Evolutionary conservation across 2,113 vertebrate species (phyloP).

Genomic region (Myrmecophaga tridactyla): DNA sequence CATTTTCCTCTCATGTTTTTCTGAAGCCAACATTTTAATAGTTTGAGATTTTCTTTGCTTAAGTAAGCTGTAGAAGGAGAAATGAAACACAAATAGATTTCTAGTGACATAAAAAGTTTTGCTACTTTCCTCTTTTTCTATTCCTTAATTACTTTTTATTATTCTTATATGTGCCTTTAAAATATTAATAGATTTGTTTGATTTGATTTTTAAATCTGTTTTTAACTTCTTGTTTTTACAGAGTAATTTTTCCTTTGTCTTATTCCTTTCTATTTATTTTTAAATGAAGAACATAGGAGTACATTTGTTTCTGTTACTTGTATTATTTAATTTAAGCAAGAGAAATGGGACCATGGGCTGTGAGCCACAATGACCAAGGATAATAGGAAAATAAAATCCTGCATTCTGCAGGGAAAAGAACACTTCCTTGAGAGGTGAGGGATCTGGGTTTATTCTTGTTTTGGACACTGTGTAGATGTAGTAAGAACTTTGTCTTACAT

Average conservation of each 20-base stretch:
- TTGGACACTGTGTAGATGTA: background rate
- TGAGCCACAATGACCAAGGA: background rate
- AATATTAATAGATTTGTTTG: background rate
- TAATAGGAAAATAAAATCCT: background rate
- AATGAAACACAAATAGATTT: background rate
- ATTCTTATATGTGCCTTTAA: background rate
- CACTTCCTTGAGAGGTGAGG: background rate
- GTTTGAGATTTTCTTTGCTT: background rate
- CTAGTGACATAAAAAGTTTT: background rate
- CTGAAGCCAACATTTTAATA: background rate
- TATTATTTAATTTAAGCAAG: background rate
- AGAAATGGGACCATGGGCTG: background rate
- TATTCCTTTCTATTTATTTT: background rate
- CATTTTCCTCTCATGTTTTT: background rate
- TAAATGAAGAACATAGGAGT: background rate
- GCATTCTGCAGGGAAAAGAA: background rate
- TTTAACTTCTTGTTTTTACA: background rate
- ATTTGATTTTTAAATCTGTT: background rate
- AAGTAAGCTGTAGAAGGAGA: background rate
- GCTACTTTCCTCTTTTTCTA: background rate
- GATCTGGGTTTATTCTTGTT: background rate
- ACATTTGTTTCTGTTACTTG: background rate
- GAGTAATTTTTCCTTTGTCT: background rate
- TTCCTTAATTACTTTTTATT: background rate
- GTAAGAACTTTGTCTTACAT: background rate